A percentile compares a stretch with the other conserved stretches of the same genome.
Evolutionary conservation across 2,797 vertebrate genomes (phyloP).

Genomic region (Coendou prehensilis): DNA sequence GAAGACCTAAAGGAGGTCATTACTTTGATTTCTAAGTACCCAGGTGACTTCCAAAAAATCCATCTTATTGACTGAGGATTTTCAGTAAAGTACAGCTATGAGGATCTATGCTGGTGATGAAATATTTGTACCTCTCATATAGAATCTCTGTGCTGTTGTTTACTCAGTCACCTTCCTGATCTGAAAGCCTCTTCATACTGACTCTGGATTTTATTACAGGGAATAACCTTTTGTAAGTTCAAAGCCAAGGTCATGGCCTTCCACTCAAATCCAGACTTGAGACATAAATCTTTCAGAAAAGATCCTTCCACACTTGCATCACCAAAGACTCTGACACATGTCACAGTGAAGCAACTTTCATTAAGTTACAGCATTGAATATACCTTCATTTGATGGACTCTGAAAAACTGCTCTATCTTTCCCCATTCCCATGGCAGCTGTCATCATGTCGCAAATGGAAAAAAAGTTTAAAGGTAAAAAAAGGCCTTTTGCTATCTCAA

Average conservation of each 20-base stretch:
- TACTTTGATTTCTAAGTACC: not conserved
- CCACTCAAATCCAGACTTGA: conserved; percentile 43
- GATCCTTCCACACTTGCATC: conserved; percentile 57
- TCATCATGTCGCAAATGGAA: conserved; percentile 52
- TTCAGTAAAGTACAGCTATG: not conserved
- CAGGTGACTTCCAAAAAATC: not conserved
- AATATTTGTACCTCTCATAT: not conserved
- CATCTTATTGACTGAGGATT: not conserved
- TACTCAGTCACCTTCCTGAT: not conserved
- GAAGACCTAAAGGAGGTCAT: not conserved
- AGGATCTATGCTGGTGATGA: not conserved
- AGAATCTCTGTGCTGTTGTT: not conserved
- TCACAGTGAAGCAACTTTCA: conserved; percentile 74
- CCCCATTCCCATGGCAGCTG: conserved; percentile 60
- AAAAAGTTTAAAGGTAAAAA: not conserved
- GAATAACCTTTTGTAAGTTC: conserved; percentile 63
- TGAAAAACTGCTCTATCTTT: conserved; percentile 70
- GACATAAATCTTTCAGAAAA: conserved; percentile 73
- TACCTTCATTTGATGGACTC: conserved; percentile 61
- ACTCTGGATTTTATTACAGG: conserved; percentile 72
- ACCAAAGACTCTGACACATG: conserved; percentile 70
- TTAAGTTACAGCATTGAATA: conserved; percentile 63
- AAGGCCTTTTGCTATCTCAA: not conserved
- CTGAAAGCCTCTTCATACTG: conserved; percentile 30
- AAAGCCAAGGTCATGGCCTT: conserved; percentile 66